A percentile compares a stretch with the other conserved stretches of the same genome.
These are phyloP conservation scores for Tenrec ecaudatus DNA, from an alignment of 2,113 vertebrate genomes.

Conservation along the genomic window DNA sequence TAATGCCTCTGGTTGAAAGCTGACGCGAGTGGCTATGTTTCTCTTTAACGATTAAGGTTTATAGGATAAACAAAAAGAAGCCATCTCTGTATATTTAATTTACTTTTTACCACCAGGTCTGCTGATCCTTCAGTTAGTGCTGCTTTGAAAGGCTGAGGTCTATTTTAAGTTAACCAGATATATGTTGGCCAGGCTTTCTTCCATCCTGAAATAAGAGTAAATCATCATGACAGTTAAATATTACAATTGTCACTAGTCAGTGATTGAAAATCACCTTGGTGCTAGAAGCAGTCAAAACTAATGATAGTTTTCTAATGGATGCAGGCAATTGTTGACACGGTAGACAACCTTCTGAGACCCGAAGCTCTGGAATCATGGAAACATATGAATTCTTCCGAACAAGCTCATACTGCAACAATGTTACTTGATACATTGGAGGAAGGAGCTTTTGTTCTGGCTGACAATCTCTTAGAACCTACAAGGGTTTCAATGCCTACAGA, in stretches of 20 bases:
- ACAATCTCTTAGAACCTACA: slow-evolving; percentile 98
- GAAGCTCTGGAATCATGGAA: slow-evolving; percentile 98
- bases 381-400: slow-evolving; percentile 98
- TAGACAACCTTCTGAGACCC: slow-evolving; percentile 97
- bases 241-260: slow-evolving; percentile 81
- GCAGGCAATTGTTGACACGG: slow-evolving; percentile 99
- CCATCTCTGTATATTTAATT: slow-evolving; percentile 67
- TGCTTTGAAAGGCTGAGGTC: slow-evolving; percentile 70
- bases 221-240: slow-evolving; percentile 84
- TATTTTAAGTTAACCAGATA: slow-evolving; percentile 74
- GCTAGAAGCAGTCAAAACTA: slow-evolving; percentile 80
- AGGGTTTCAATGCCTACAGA: slow-evolving; percentile 98
- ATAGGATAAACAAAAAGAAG: slow-evolving; percentile 50
- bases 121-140: slow-evolving; percentile 69
- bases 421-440: slow-evolving; percentile 98
- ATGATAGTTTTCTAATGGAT: slow-evolving; percentile 87
- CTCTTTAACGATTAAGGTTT: slow-evolving; percentile 16
- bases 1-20: slow-evolving; percentile 72
- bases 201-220: slow-evolving; percentile 82
- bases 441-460: slow-evolving; percentile 98
- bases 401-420: slow-evolving; percentile 98
- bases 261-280: slow-evolving; percentile 69
- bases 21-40: slow-evolving; percentile 64
- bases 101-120: slow-evolving; percentile 39
- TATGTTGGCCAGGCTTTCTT: slow-evolving; percentile 73